phyloP scores from a whole-genome alignment of 2,888 invertebrate species.

The Acanthosepion esculentum region DNA sequence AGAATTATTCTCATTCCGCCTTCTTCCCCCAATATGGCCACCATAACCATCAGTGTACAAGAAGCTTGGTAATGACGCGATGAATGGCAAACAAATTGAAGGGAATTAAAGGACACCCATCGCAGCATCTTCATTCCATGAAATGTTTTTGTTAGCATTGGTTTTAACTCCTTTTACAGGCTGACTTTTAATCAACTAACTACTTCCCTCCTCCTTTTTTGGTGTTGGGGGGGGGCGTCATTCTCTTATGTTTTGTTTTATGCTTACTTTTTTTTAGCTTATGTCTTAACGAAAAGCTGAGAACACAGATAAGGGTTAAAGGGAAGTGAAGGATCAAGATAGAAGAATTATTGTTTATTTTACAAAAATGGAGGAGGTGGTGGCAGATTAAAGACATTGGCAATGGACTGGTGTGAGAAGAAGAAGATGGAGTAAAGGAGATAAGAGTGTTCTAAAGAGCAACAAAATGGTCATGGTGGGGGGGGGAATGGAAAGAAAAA shows the following conservation, averaged over 20 bases:
- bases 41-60: neutral
- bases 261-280: neutral
- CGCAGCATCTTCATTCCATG: neutral
- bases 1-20: no score
- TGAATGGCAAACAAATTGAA: slow-evolving; percentile 33
- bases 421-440: neutral
- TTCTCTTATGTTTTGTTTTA: no score
- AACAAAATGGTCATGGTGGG: no score
- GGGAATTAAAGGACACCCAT: slow-evolving; percentile 1
- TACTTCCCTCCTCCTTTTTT: slow-evolving; percentile 20
- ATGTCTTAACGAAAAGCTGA: neutral
- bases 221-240: neutral
- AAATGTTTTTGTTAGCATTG: slow-evolving; percentile 33
- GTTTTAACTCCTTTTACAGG: slow-evolving; percentile 10
- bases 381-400: neutral
- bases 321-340: slow-evolving; percentile 10
- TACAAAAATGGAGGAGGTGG: slow-evolving; percentile 2
- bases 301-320: slow-evolving; percentile 17
- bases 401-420: neutral
- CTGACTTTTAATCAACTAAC: slow-evolving; percentile 33
- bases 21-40: neutral
- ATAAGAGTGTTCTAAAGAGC: no score
- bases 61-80: neutral
- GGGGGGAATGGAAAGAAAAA: neutral
- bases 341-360: neutral